Evolutionary conservation across 2,888 invertebrate species (phyloP), one percentile per base, ranked within the genome.

Genomic region (Patella depressa): DNA sequence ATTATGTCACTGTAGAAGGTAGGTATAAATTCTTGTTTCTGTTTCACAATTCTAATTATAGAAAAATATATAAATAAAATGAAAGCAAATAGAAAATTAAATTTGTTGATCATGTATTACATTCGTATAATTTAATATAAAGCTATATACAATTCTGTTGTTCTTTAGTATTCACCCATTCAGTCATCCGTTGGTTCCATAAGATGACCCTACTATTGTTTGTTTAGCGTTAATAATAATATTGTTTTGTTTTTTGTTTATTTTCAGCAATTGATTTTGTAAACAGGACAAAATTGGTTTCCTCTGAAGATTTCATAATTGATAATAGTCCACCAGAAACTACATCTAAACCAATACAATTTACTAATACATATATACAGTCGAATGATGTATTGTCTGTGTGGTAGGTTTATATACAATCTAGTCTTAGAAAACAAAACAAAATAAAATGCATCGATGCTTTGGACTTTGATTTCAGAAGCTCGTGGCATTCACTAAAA

Each of bases 1-100:
- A 84, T 74, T 85, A 83, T 75, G 85, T 82, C 17, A 82, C 84
- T 12, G 79, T 86, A 0, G 80, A 74, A 79, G 86, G 86, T 86
- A 78, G 17, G 65, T 24, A 65, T 73, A 45, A 7, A 45, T 45
- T 45, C 45, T 9, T 7, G 45, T 45, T 45, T 9, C 45, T 45
- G 45, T 7, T 45, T 45, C 9, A 45, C 9, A 45, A 45, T 45
- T 45, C 0, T 4, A 45, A 45, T 5, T 45, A 9, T 45, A 29
- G 9, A 45, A 45, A 45, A 7, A 45, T 45, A 4, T 45, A 45
- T 45, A 45, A 45, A 4, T 45, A 4, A 45, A 45, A 45, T 45
- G 1, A 45, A 9, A 45, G 9, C 45, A 45, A 45, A 45, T 9
- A 45, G 45, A 45, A 45, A 45, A 45, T 45, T 45, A 7, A 45